Evolutionary conservation across 2,888 invertebrate genomes (phyloP), one percentile per base, ranked within the genome.

Genomic region (Bruchidius siliquastri): DNA sequence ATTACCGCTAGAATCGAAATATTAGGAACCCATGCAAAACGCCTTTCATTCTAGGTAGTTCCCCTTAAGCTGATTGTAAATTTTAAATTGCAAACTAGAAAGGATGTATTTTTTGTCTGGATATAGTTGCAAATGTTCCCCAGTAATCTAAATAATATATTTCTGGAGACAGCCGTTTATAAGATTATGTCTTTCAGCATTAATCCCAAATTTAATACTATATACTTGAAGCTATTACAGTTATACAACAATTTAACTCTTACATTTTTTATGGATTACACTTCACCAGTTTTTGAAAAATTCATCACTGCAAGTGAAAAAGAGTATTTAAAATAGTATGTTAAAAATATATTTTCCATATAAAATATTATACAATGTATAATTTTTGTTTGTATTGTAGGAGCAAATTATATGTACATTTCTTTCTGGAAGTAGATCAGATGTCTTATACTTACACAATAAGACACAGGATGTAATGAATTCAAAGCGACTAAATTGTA

Each of bases 311-410:
- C 83, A 81, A 81, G 82, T 83, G 81, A 81, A 82, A 83, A 83
- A 83, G 82, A 82, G 82, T 83, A 84, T 83, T 82, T 82, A 84
- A 84, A 84, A 84, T 84, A 84, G 49, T 49, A 49, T 49, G 49
- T 49, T 82, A 82, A 80, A 78, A 77, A 77, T 78, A 75, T 76
- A 77, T 77, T 74, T 76, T 69, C 22, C 21, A 68, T 21, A 68
- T 68, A 68, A 21, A 68, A 21, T 21, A 21, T 68, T 22, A 1
- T 68, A 13, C 2, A 67, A 67, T 20, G 21, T 20, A 67, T 68
- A 21, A 21, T 68, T 10, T 21, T 22, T 68, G 4, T 68, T 21
- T 68, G 8, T 13, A 20, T 20, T 68, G 22, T 72, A 76, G 73
- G 75, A 76, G 75, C 75, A 76, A 76, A 76, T 72, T 21, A 68